These are phyloP conservation scores for Abramis brama DNA, from an alignment of 2,113 vertebrate species.

Conservation along the genomic window DNA sequence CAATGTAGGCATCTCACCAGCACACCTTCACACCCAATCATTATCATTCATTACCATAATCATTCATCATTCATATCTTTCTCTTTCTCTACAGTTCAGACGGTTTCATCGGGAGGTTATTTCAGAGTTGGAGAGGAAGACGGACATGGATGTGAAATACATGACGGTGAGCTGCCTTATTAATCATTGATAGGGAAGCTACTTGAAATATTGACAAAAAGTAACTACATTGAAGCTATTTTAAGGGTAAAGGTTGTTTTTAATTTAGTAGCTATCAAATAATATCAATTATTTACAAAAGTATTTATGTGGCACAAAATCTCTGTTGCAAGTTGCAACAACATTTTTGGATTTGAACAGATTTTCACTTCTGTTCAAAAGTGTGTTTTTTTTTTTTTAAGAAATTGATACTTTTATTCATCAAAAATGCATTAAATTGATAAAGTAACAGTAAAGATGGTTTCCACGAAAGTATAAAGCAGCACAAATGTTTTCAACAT, in stretches of 20 bases:
- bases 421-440: too few species aligned
- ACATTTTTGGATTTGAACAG: not conserved
- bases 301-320: not conserved
- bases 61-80: constrained; percentile 8
- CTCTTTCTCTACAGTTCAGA: constrained; percentile 82
- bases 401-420: too few species aligned
- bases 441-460: too few species aligned
- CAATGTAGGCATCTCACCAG: not conserved
- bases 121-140: constrained; percentile 92
- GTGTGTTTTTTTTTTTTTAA: too few species aligned
- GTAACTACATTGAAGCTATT: not conserved
- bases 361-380: not conserved
- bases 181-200: not conserved
- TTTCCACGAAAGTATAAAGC: too few species aligned
- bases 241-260: not conserved
- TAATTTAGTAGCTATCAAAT: too few species aligned
- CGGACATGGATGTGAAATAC: constrained; percentile 95
- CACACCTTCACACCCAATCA: not conserved
- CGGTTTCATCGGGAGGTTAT: constrained; percentile 95
- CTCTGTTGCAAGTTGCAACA: not conserved
- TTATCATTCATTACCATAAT: not conserved
- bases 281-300: too few species aligned
- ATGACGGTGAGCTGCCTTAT: constrained; percentile 88
- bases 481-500: too few species aligned
- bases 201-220: not conserved